A percentile compares a stretch with the other conserved stretches of the same genome.
These are phyloP conservation scores for Enhydra lutris DNA, from an alignment of 2,113 vertebrate genomes.

Conservation along the genomic window DNA sequence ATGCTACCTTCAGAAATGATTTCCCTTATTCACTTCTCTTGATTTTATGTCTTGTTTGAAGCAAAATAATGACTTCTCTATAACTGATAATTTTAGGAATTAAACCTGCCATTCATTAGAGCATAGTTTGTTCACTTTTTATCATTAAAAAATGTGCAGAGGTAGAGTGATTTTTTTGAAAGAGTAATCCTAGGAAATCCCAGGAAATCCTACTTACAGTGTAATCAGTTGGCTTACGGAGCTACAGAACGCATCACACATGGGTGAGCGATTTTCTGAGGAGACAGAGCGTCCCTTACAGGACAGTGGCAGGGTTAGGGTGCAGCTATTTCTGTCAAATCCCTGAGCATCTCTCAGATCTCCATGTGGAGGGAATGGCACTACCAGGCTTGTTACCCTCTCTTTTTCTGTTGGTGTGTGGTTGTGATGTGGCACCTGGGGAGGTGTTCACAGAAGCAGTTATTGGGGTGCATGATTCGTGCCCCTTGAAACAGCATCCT, in stretches of 20 bases:
- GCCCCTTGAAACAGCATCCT: neutral
- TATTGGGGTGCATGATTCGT: neutral
- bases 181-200: neutral
- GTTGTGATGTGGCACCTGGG: neutral
- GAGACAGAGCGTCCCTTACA: neutral
- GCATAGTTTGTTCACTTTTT: neutral
- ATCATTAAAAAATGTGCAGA: neutral
- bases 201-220: neutral
- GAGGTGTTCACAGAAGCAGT: neutral
- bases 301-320: neutral
- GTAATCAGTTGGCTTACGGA: neutral
- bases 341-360: neutral
- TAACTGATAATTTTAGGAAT: slow-evolving; percentile 25
- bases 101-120: neutral
- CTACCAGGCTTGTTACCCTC: fast-evolving
- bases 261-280: neutral
- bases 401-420: neutral
- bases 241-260: neutral
- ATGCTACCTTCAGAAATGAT: slow-evolving; percentile 25
- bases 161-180: neutral
- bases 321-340: neutral
- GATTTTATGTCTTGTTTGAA: slow-evolving; percentile 21
- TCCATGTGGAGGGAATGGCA: neutral
- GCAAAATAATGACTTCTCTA: neutral
- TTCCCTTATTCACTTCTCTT: slow-evolving; percentile 27